A percentile compares a stretch with the other conserved stretches of the same genome.
These are phyloP conservation scores for Barypeithes pellucidus DNA, from an alignment of 2,888 invertebrate genomes.

Conservation along the genomic window DNA sequence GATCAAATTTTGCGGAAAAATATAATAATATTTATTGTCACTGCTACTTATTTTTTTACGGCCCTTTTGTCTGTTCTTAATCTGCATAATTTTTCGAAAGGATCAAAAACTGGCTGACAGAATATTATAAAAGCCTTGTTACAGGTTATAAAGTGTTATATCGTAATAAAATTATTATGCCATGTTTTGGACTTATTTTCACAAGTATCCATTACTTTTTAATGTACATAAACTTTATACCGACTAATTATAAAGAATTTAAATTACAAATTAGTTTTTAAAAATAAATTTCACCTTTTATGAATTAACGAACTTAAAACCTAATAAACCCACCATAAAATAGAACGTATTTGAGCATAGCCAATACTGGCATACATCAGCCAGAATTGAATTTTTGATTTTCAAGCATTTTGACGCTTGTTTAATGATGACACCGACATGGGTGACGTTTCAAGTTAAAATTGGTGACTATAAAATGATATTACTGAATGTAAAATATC, in stretches of 20 bases:
- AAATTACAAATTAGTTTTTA: constrained; percentile 17
- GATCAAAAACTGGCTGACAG: constrained; percentile 28
- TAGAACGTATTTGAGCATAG: too few relatives aligned
- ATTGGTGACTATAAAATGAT: too few relatives aligned
- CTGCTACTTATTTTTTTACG: constrained; percentile 36
- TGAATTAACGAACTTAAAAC: not conserved
- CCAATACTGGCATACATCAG: too few relatives aligned
- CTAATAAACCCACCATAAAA: not conserved
- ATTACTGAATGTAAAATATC: too few relatives aligned
- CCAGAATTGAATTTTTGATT: too few relatives aligned
- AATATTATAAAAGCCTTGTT: constrained; percentile 34
- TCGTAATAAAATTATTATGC: constrained; percentile 36
- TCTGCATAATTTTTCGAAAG: constrained; percentile 39
- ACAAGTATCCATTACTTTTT: constrained; percentile 23
- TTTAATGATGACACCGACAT: too few relatives aligned
- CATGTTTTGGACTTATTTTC: constrained; percentile 22
- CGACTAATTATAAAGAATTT: constrained; percentile 21
- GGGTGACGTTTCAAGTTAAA: too few relatives aligned
- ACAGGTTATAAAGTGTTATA: constrained; percentile 32
- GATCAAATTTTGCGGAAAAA: constrained; percentile 48
- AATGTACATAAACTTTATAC: constrained; percentile 26
- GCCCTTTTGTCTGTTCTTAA: constrained; percentile 36
- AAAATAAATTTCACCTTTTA: constrained; percentile 20
- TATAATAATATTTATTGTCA: constrained; percentile 49
- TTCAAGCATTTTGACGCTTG: too few relatives aligned